These are phyloP conservation scores for Xyliphius kryptos DNA, from an alignment of 2,113 vertebrate species.

Conservation along the genomic window DNA sequence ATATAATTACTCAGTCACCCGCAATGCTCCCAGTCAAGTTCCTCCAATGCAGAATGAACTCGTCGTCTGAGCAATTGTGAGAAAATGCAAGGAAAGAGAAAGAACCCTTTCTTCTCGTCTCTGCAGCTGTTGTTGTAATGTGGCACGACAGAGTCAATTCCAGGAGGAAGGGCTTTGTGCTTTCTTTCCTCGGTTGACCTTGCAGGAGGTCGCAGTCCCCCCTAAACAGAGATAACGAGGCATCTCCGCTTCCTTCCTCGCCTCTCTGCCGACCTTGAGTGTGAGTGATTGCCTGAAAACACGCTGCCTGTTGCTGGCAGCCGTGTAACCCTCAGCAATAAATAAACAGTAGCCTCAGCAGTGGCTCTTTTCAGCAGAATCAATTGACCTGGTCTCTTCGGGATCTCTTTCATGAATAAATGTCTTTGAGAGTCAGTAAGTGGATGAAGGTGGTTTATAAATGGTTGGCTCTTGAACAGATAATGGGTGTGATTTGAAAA, in stretches of 20 bases:
- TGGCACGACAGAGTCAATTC: constrained; percentile 11
- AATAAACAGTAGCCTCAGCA: constrained; percentile 16
- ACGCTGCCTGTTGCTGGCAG: constrained; percentile 16
- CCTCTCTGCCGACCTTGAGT: neutral
- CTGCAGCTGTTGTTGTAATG: constrained; percentile 31
- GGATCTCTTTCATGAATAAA: constrained; percentile 10
- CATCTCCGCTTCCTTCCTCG: constrained; percentile 4
- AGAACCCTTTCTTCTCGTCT: constrained; percentile 12
- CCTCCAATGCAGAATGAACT: constrained; percentile 6
- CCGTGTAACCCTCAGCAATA: constrained; percentile 1
- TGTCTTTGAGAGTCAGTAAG: neutral
- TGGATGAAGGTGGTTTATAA: neutral
- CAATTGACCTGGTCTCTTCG: constrained; percentile 3
- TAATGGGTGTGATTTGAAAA: neutral
- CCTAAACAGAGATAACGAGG: constrained; percentile 25
- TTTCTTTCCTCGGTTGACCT: constrained; percentile 8
- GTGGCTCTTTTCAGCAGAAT: constrained; percentile 3
- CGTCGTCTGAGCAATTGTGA: constrained; percentile 8
- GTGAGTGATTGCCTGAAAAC: constrained; percentile 2
- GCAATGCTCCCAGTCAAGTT: too few species aligned
- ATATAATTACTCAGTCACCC: too few species aligned
- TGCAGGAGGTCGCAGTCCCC: constrained; percentile 13
- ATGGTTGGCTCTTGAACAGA: neutral
- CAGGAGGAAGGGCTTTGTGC: too few species aligned
- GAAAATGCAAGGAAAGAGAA: constrained; percentile 15